Evolutionary conservation across 2,888 invertebrate species (phyloP).

Genomic region (Philonicus albiceps): DNA sequence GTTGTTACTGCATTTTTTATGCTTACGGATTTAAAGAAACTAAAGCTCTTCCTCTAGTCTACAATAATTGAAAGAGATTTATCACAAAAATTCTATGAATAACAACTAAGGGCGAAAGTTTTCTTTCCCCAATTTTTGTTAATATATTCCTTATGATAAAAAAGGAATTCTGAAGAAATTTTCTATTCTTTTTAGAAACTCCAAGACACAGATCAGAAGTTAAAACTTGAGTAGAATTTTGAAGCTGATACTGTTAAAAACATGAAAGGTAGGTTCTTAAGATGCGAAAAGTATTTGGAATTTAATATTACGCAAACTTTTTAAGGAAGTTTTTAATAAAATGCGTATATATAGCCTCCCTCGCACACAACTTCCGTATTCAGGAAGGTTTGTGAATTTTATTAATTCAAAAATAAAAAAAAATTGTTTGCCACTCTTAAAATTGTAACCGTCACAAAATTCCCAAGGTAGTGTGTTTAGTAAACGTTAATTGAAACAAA

Average conservation of each 20-base stretch:
- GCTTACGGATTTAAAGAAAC: neutral
- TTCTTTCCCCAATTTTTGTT: neutral
- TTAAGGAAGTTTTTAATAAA: neutral
- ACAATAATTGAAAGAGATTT: neutral
- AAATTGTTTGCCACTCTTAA: neutral
- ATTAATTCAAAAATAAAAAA: too few species aligned
- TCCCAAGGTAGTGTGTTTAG: neutral
- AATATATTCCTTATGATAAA: neutral
- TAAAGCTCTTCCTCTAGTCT: neutral
- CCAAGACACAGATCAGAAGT: neutral
- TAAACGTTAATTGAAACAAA: neutral
- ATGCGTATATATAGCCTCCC: neutral
- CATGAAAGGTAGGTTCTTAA: neutral
- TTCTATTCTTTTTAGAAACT: neutral
- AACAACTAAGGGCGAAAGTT: neutral
- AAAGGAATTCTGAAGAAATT: neutral
- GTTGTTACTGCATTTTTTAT: neutral
- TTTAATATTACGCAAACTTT: neutral
- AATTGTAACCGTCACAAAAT: neutral
- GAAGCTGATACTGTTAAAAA: neutral
- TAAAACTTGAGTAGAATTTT: neutral
- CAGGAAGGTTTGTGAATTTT: neutral
- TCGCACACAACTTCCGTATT: neutral
- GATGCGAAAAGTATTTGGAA: neutral
- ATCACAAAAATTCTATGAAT: neutral